These are phyloP conservation scores for Hippocampus barbouri DNA, from an alignment of 2,113 vertebrate genomes.

Conservation along the genomic window DNA sequence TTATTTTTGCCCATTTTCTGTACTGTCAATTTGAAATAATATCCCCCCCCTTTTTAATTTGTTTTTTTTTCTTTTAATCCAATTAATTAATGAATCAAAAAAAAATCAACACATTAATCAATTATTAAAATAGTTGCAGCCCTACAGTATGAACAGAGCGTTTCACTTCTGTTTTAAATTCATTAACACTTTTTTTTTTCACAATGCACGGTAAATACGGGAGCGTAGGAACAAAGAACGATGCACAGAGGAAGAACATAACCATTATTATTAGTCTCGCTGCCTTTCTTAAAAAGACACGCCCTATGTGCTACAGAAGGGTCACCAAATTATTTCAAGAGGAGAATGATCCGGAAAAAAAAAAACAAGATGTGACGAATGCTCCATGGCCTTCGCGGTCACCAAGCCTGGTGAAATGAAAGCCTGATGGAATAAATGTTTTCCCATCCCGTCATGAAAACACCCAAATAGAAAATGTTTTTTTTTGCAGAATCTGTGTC, in stretches of 20 bases:
- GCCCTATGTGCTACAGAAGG: neutral
- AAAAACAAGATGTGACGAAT: neutral
- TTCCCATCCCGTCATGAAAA: neutral
- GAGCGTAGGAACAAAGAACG: neutral
- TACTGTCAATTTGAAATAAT: no score
- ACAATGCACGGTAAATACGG: no score
- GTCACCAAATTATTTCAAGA: neutral
- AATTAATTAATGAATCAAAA: no score
- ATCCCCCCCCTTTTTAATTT: no score
- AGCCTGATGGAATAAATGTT: neutral
- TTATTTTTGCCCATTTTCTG: no score
- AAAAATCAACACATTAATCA: no score
- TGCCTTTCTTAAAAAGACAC: constrained; percentile 1
- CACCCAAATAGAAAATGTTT: neutral
- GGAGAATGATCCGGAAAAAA: neutral
- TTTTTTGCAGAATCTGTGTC: neutral
- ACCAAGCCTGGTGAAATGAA: constrained; percentile 2
- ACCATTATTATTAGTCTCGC: neutral
- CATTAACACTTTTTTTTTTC: no score
- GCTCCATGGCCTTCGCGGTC: neutral
- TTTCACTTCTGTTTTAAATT: neutral
- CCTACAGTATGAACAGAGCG: no score
- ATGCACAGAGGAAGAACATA: neutral
- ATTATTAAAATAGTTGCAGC: no score
- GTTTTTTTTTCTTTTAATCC: no score